These are phyloP conservation scores for Drosophila stalkeri DNA, from an alignment of 2,888 invertebrate species.

Conservation along the genomic window DNA sequence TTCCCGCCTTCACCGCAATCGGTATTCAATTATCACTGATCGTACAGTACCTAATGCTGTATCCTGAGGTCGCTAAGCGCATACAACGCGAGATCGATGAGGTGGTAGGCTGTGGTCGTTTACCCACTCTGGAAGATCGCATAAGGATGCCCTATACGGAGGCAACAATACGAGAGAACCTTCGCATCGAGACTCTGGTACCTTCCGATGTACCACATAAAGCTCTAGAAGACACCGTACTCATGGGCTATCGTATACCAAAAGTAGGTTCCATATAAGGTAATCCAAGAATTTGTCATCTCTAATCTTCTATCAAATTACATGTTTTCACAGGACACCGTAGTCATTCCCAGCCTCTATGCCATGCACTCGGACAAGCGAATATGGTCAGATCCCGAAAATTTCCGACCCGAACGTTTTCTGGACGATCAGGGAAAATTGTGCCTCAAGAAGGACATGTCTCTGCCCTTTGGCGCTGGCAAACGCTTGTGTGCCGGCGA, in stretches of 20 bases:
- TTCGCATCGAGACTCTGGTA: constrained; percentile 87
- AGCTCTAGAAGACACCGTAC: constrained; percentile 85
- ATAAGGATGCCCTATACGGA: constrained; percentile 87
- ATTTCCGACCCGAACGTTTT: constrained; percentile 89
- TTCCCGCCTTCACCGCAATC: constrained; percentile 87
- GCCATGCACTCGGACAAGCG: constrained; percentile 87
- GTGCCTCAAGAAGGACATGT: constrained; percentile 86
- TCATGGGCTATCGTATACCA: constrained; percentile 87
- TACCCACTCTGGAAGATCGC: constrained; percentile 88
- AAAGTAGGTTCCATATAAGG: constrained; percentile 84
- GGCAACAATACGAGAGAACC: constrained; percentile 87
- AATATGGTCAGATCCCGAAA: constrained; percentile 88
- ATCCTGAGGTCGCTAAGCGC: constrained; percentile 87
- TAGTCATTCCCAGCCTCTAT: constrained; percentile 87
- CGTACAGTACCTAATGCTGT: constrained; percentile 86
- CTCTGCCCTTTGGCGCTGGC: constrained; percentile 89
- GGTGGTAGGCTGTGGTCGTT: constrained; percentile 87
- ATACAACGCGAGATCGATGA: constrained; percentile 88
- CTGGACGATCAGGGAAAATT: constrained; percentile 87
- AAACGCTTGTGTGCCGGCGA: constrained; percentile 90
- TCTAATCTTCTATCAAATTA: neutral
- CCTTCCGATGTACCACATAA: constrained; percentile 88
- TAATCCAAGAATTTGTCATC: neutral
- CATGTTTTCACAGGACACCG: constrained; percentile 84
- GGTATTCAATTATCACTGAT: constrained; percentile 86